Conservation (phyloP, 2,888 invertebrate genomes). For the Himalopsyche japonica region DNA sequence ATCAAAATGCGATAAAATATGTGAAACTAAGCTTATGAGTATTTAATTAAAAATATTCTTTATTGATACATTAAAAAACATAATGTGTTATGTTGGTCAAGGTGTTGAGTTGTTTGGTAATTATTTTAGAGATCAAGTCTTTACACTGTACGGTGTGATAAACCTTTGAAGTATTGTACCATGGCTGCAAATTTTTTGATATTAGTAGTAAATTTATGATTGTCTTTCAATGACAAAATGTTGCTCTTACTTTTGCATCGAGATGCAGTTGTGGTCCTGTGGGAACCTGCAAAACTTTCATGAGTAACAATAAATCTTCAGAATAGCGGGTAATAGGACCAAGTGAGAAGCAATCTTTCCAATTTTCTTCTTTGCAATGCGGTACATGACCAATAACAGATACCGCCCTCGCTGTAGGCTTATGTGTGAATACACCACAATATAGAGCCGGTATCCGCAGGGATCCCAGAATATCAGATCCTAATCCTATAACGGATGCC, state of each 20-base stretch:
- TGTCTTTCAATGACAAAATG: no score
- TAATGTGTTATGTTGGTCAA: no score
- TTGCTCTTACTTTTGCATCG: constrained; percentile 48
- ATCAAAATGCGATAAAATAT: no score
- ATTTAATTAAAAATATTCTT: no score
- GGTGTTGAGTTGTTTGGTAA: no score
- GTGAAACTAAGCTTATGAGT: no score
- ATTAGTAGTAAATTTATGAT: not conserved
- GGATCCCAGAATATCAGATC: constrained; percentile 87
- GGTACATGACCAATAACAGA: constrained; percentile 71
- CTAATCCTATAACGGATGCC: constrained; percentile 78
- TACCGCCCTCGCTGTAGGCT: constrained; percentile 72
- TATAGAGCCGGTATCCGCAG: constrained; percentile 84
- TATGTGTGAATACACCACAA: constrained; percentile 87
- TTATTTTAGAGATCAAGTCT: no score
- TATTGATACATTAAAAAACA: no score
- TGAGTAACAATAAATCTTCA: constrained; percentile 75
- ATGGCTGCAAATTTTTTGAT: not conserved
- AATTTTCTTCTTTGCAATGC: constrained; percentile 62
- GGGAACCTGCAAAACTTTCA: constrained; percentile 69
- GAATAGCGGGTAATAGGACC: constrained; percentile 90
- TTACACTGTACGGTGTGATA: no score
- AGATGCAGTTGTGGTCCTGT: constrained; percentile 54
- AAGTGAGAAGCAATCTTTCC: constrained; percentile 73
- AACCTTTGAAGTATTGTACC: no score